Percentiles rank a stretch among this genome's conserved stretches.
These are phyloP conservation scores for Pseudopleuronectes americanus DNA, from an alignment of 2,797 vertebrate species.

Conservation along the genomic window DNA sequence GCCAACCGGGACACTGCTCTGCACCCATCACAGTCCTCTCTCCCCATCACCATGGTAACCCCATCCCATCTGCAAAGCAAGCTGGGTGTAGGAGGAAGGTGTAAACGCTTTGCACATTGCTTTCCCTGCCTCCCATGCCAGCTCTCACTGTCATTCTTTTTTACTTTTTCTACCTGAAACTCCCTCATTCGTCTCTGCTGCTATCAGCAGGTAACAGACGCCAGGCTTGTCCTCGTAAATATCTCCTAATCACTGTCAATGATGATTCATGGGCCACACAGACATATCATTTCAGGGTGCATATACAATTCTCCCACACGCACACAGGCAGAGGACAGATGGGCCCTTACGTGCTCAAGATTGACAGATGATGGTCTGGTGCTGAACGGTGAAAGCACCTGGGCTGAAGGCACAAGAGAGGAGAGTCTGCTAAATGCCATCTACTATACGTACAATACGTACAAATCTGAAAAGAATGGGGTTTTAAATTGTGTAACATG, in stretches of 20 bases:
- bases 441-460: too few relatives aligned
- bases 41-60: slow-evolving; percentile 64
- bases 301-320: slow-evolving; percentile 28
- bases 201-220: slow-evolving; percentile 52
- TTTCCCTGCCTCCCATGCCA: neutral
- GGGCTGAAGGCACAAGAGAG: neutral
- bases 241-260: slow-evolving; percentile 44
- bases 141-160: slow-evolving; percentile 12
- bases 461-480: too few relatives aligned
- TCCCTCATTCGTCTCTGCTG: slow-evolving; percentile 7
- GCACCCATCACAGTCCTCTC: slow-evolving; percentile 12
- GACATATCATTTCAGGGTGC: slow-evolving; percentile 36
- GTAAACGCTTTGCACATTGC: slow-evolving; percentile 37
- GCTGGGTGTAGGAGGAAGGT: slow-evolving; percentile 47
- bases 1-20: slow-evolving; percentile 27
- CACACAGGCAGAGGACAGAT: slow-evolving; percentile 39
- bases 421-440: neutral
- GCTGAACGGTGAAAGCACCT: neutral
- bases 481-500: too few relatives aligned
- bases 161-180: neutral
- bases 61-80: slow-evolving; percentile 42
- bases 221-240: slow-evolving; percentile 47
- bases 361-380: slow-evolving; percentile 45
- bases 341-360: slow-evolving; percentile 21
- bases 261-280: slow-evolving; percentile 54